These are phyloP conservation scores for Metridium senile DNA, from an alignment of 92 coral and sea anemone genomes.

Conservation along the genomic window DNA sequence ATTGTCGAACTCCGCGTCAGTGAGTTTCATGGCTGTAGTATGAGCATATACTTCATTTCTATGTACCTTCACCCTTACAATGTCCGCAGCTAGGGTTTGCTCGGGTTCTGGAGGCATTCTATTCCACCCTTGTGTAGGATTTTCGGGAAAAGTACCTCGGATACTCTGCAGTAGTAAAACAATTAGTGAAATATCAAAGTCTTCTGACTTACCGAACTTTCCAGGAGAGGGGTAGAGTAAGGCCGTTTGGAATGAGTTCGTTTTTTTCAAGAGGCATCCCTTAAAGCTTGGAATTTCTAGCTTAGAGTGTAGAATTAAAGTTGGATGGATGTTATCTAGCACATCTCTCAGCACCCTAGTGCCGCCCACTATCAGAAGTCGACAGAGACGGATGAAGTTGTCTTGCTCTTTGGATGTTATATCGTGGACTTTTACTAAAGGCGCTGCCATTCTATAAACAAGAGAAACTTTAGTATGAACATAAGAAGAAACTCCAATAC, in stretches of 20 bases:
- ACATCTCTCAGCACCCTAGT: slow-evolving; percentile 38
- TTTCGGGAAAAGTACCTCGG: background rate
- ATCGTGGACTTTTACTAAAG: too few relatives aligned
- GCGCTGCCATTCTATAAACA: too few relatives aligned
- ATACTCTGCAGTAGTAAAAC: slow-evolving; percentile 21
- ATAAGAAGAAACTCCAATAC: too few relatives aligned
- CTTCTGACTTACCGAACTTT: slow-evolving; percentile 29
- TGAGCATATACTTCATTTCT: slow-evolving; percentile 58
- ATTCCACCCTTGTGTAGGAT: slow-evolving; percentile 44
- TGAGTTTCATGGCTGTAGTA: slow-evolving; percentile 40
- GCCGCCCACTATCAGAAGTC: slow-evolving; percentile 50
- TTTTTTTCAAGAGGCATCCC: slow-evolving; percentile 6
- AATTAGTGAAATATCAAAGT: slow-evolving; percentile 46
- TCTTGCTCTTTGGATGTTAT: slow-evolving; percentile 28
- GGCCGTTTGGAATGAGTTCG: slow-evolving; percentile 14
- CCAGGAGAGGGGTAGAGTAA: slow-evolving; percentile 47
- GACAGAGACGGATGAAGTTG: slow-evolving; percentile 43
- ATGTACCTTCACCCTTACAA: slow-evolving; percentile 37
- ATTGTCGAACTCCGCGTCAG: slow-evolving; percentile 24
- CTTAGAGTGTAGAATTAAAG: slow-evolving; percentile 24
- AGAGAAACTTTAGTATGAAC: too few relatives aligned
- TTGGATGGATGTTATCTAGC: slow-evolving; percentile 35
- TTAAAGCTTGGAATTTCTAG: slow-evolving; percentile 15
- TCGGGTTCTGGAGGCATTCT: slow-evolving; percentile 28
- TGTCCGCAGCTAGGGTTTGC: slow-evolving; percentile 34